Conservation (phyloP, 2,113 vertebrate genomes). For the Trichechus manatus region DNA sequence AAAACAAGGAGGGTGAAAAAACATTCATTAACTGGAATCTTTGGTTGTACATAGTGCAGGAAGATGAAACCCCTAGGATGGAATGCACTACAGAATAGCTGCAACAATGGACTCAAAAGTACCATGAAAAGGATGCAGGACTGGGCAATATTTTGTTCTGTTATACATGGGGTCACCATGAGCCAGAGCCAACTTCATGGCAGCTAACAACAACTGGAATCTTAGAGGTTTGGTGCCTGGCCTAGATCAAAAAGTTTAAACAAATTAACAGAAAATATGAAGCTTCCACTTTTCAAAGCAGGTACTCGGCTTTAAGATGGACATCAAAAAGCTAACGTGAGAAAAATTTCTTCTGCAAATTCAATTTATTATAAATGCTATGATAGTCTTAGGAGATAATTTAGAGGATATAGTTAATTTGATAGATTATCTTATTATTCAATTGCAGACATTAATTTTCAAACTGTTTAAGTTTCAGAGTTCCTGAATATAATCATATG, state of each 20-base stretch:
- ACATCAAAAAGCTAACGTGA: constrained; percentile 12
- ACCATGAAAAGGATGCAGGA: no score
- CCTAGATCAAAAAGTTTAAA: not conserved
- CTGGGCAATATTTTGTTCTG: no score
- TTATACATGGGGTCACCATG: no score
- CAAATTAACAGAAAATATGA: not conserved
- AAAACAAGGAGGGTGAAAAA: not conserved
- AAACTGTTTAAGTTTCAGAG: constrained; percentile 43
- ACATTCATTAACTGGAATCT: not conserved
- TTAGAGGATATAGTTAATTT: constrained; percentile 68
- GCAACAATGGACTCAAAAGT: no score
- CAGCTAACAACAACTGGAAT: not conserved
- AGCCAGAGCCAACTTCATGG: no score
- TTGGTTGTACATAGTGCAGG: no score
- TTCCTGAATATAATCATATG: constrained; percentile 53
- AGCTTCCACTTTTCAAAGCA: not conserved
- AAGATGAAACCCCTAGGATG: no score
- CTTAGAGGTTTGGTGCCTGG: not conserved
- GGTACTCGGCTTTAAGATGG: not conserved
- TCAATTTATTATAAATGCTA: constrained; percentile 67
- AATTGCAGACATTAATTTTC: constrained; percentile 56
- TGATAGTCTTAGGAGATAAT: constrained; percentile 61
- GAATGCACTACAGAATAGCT: no score
- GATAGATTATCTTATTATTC: constrained; percentile 61
- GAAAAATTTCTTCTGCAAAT: constrained; percentile 23